Conservation (phyloP, 1,140 invertebrate species). For the Heliconius melpomene region DNA sequence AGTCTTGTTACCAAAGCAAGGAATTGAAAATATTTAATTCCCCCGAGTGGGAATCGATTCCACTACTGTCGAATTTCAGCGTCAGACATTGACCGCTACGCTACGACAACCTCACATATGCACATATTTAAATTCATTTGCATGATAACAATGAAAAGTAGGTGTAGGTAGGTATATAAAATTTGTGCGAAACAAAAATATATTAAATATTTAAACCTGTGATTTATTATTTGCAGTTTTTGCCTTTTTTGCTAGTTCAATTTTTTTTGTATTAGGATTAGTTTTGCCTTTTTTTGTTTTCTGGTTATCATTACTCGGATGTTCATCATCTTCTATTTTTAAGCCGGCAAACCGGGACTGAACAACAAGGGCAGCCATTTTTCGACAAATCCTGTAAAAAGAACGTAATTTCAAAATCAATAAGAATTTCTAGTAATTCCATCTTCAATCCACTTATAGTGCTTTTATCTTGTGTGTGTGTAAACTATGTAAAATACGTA, state of each 20-base stretch:
- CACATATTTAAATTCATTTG: background rate
- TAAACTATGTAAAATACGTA: background rate
- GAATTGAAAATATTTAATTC: no score
- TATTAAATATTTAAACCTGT: constrained; percentile 46
- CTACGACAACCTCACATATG: constrained; percentile 9
- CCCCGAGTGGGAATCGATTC: no score
- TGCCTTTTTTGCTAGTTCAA: constrained; percentile 62
- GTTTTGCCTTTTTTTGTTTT: constrained; percentile 68
- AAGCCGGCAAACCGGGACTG: constrained; percentile 84
- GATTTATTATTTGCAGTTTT: constrained; percentile 52
- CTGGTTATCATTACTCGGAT: constrained; percentile 55
- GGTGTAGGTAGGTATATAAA: background rate
- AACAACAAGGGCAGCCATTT: constrained; percentile 78
- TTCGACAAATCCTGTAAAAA: constrained; percentile 9
- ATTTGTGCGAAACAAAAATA: background rate
- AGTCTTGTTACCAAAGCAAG: no score
- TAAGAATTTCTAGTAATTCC: background rate
- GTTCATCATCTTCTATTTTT: constrained; percentile 83
- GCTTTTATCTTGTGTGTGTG: background rate
- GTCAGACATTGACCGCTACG: no score
- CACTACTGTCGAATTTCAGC: no score
- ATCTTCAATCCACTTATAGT: background rate
- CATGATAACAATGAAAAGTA: background rate
- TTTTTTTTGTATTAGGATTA: constrained; percentile 53
- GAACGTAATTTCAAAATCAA: background rate